Evolutionary conservation across 1,140 invertebrate genomes (phyloP).

Genomic region (Bombus balteatus): DNA sequence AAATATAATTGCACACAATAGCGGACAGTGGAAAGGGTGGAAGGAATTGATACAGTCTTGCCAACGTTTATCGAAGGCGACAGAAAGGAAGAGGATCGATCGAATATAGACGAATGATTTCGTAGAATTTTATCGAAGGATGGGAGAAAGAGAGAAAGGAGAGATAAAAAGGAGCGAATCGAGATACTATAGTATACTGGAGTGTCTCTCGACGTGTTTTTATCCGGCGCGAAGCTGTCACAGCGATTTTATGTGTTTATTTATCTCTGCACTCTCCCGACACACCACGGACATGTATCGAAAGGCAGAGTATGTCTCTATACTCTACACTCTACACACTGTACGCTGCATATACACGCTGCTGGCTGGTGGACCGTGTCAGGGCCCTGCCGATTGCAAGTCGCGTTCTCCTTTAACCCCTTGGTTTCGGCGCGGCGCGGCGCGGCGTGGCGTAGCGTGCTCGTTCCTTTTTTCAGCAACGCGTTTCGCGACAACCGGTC

Average conservation of each 20-base stretch:
- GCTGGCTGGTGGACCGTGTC: conserved; percentile 24
- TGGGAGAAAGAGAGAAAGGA: not conserved
- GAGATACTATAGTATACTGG: conserved; percentile 49
- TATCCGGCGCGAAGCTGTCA: conserved; percentile 71
- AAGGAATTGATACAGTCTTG: conserved; percentile 58
- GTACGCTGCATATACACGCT: not conserved
- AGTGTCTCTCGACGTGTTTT: conserved; percentile 68
- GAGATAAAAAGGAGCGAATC: conserved; percentile 49
- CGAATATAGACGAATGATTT: no score
- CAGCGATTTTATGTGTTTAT: conserved; percentile 70
- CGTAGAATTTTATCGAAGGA: not conserved
- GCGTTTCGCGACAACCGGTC: conserved; percentile 58
- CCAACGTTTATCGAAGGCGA: not conserved
- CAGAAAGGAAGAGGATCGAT: no score
- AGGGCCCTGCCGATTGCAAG: conserved; percentile 47
- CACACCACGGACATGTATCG: conserved; percentile 48
- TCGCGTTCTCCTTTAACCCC: conserved; percentile 62
- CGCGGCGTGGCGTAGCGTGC: not conserved
- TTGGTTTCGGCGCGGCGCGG: conserved; percentile 15
- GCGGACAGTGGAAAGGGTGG: not conserved
- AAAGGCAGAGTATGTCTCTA: not conserved
- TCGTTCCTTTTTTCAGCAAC: not conserved
- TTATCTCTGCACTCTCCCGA: conserved; percentile 62
- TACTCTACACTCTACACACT: no score
- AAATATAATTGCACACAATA: conserved; percentile 13